Conservation (phyloP, 2,888 invertebrate species). For the Pollenia griseotomentosa region DNA sequence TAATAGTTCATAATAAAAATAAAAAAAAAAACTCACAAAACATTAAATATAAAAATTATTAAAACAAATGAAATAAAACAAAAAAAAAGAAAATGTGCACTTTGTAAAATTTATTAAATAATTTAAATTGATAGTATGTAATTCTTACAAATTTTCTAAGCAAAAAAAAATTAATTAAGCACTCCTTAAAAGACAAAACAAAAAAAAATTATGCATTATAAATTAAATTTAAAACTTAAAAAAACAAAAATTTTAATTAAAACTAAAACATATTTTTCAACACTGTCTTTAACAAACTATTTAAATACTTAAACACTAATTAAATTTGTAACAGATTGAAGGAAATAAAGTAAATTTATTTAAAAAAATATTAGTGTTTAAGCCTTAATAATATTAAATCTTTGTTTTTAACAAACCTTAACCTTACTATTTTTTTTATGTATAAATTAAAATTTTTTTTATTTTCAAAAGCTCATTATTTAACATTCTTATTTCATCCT, state of each 20-base stretch:
- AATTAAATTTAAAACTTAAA: conserved; percentile 33
- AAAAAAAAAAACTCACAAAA: too few species aligned
- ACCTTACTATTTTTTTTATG: neutral
- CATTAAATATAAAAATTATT: too few species aligned
- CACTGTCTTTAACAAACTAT: conserved; percentile 17
- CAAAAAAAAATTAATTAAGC: conserved; percentile 58
- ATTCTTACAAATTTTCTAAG: conserved; percentile 68
- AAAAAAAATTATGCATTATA: conserved; percentile 45
- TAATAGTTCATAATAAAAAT: too few species aligned
- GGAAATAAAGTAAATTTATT: conserved; percentile 13
- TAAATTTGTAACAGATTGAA: conserved; percentile 28
- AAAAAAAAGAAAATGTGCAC: conserved; percentile 65
- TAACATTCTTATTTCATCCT: conserved; percentile 14
- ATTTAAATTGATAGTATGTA: conserved; percentile 68
- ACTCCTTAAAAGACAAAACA: conserved; percentile 56
- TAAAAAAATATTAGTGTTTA: conserved; percentile 41
- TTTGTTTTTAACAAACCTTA: conserved; percentile 9
- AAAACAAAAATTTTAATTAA: neutral
- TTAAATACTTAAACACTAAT: conserved; percentile 28
- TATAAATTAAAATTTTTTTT: conserved; percentile 14
- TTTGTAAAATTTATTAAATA: conserved; percentile 70
- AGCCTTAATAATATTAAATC: conserved; percentile 27
- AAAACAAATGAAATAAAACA: neutral
- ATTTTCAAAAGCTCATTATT: conserved; percentile 33
- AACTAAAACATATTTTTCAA: conserved; percentile 12